These are phyloP conservation scores for Sisyra terminalis DNA, from an alignment of 2,888 invertebrate genomes.

Conservation along the genomic window DNA sequence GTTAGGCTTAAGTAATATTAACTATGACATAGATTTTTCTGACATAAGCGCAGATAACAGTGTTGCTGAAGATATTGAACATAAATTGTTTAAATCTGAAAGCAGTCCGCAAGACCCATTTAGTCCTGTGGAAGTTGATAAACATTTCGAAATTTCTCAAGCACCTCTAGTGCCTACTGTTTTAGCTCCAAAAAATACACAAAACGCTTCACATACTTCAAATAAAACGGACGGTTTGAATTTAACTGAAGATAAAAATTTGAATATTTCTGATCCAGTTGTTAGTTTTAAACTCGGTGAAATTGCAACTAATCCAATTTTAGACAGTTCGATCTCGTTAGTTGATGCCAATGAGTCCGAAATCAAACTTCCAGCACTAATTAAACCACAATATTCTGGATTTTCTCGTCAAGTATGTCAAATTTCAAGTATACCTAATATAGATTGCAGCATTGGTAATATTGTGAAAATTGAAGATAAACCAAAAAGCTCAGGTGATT, in stretches of 20 bases:
- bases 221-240: background rate
- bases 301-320: slow-evolving; percentile 1
- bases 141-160: slow-evolving; percentile 20
- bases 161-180: slow-evolving; percentile 15
- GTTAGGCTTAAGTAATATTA: slow-evolving; percentile 44
- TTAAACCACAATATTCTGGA: slow-evolving; percentile 33
- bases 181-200: background rate
- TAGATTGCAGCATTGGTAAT: slow-evolving; percentile 28
- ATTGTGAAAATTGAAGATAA: too few relatives aligned
- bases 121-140: slow-evolving; percentile 30
- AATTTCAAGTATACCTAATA: slow-evolving; percentile 48
- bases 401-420: slow-evolving; percentile 40
- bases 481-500: too few relatives aligned
- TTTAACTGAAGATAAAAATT: background rate
- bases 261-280: background rate
- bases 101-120: slow-evolving; percentile 32
- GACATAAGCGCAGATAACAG: slow-evolving; percentile 60
- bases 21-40: slow-evolving; percentile 61
- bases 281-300: slow-evolving; percentile 1
- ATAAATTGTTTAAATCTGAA: slow-evolving; percentile 15
- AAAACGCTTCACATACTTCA: too few relatives aligned
- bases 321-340: background rate
- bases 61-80: slow-evolving; percentile 35
- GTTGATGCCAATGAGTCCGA: slow-evolving; percentile 4
- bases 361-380: slow-evolving; percentile 10